phyloP scores from a whole-genome alignment of 2,797 vertebrate species.

The Crax fasciolata region DNA sequence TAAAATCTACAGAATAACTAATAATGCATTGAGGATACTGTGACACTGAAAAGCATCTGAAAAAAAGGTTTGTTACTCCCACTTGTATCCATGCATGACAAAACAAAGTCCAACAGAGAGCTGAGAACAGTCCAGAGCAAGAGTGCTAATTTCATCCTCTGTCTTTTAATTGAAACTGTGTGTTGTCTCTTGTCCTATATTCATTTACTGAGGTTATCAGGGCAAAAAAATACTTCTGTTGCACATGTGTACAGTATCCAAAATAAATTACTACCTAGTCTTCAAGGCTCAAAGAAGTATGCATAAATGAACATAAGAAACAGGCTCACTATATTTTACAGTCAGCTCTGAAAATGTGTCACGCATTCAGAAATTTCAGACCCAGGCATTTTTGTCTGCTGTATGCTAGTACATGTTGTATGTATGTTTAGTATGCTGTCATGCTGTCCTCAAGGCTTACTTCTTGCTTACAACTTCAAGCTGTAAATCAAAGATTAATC shows the following conservation, averaged over 20 bases:
- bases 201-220: neutral
- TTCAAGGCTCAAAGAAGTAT: neutral
- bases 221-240: neutral
- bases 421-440: neutral
- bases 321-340: neutral
- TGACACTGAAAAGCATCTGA: neutral
- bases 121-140: neutral
- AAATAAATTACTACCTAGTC: neutral
- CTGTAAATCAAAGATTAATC: neutral
- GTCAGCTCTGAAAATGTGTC: constrained; percentile 1
- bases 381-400: neutral
- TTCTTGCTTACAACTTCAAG: neutral
- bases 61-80: neutral
- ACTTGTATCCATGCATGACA: neutral
- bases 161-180: neutral
- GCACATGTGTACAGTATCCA: neutral
- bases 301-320: neutral
- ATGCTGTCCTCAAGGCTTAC: neutral
- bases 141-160: neutral
- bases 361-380: constrained; percentile 13
- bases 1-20: neutral
- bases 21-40: neutral
- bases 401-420: too few relatives aligned
- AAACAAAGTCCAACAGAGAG: neutral
- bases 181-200: neutral